phyloP scores from a whole-genome alignment of 2,797 vertebrate genomes.

The Spheniscus humboldti region DNA sequence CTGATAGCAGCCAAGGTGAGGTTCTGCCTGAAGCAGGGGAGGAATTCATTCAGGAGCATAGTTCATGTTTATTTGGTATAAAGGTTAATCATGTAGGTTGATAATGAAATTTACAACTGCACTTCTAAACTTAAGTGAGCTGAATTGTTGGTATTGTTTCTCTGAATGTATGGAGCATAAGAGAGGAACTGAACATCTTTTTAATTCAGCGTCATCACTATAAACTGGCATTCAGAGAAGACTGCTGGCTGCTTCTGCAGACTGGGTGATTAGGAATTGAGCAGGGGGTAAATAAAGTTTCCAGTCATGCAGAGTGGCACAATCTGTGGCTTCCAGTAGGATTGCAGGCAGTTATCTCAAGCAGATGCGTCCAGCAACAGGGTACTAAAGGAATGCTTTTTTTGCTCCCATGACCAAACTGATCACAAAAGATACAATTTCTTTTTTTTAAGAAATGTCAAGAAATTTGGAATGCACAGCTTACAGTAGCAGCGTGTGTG shows the following conservation, averaged over 20 bases:
- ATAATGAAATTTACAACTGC: neutral
- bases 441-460: neutral
- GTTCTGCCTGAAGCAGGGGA: neutral
- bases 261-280: neutral
- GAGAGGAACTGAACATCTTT: neutral
- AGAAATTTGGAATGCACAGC: neutral
- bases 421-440: fast-evolving
- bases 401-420: neutral
- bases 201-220: neutral
- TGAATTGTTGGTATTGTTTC: neutral
- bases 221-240: neutral
- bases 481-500: neutral
- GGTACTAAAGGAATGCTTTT: neutral
- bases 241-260: neutral
- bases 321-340: neutral
- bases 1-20: neutral
- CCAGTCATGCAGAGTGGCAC: neutral
- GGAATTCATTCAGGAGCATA: neutral
- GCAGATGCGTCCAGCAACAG: neutral
- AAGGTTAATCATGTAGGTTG: neutral
- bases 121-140: neutral
- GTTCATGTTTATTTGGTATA: neutral
- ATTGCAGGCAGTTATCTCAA: neutral
- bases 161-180: neutral
- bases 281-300: neutral